Evolutionary conservation across 1,140 invertebrate genomes (phyloP).

Genomic region (Armadillidium nasatum): DNA sequence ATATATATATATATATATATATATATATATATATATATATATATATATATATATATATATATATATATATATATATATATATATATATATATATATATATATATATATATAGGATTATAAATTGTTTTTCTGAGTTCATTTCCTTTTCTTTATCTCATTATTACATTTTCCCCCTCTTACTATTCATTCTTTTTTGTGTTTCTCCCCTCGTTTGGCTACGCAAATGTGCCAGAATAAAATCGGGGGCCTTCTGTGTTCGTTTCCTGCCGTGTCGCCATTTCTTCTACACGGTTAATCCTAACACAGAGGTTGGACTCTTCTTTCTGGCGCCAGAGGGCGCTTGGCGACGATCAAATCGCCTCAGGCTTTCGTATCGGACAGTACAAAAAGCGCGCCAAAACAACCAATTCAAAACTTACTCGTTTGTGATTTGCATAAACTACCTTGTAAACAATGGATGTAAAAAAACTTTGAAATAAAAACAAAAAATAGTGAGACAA

Average conservation of each 20-base stretch:
- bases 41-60: slow-evolving; percentile 23
- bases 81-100: slow-evolving; percentile 12
- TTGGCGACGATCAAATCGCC: neutral
- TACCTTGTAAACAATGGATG: slow-evolving; percentile 37
- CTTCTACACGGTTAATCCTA: neutral
- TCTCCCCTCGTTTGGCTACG: neutral
- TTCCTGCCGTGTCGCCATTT: slow-evolving; percentile 4
- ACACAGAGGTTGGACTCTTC: neutral
- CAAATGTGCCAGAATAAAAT: neutral
- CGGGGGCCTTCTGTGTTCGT: neutral
- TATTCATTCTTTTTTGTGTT: neutral
- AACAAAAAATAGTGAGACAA: no score
- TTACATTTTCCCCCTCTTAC: neutral
- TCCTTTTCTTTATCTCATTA: no score
- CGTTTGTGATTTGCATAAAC: no score
- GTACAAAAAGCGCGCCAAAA: no score
- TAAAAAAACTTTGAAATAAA: no score
- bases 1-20: slow-evolving; percentile 20
- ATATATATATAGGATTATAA: neutral
- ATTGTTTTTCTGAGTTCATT: no score
- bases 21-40: slow-evolving; percentile 23
- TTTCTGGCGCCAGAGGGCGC: neutral
- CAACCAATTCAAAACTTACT: no score
- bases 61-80: slow-evolving; percentile 23
- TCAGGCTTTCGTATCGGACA: neutral